Evolutionary conservation across 2,113 vertebrate genomes (phyloP).

Genomic region (Mystacornis crossleyi): DNA sequence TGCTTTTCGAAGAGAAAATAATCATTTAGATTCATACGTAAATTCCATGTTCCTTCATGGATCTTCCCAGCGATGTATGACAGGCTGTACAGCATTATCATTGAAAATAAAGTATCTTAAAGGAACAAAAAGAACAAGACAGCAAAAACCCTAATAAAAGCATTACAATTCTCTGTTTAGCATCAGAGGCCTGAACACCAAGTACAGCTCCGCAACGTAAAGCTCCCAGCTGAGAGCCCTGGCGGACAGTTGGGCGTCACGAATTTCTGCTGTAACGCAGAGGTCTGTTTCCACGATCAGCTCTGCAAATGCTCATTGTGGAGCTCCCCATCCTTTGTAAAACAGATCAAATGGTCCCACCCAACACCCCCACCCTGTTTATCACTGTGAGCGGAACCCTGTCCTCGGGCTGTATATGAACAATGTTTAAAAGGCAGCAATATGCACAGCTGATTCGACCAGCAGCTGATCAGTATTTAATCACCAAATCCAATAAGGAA

Average conservation of each 20-base stretch:
- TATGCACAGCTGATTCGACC: slow-evolving; percentile 18
- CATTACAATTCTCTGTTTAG: not conserved
- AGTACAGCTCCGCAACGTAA: not conserved
- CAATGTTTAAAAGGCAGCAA: slow-evolving; percentile 42
- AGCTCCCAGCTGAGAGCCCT: not conserved
- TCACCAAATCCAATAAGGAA: slow-evolving; percentile 63
- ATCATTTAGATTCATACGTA: not conserved
- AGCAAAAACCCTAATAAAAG: not conserved
- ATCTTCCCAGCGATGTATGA: not conserved
- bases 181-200: not conserved
- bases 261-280: not conserved
- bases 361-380: not conserved
- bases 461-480: slow-evolving; percentile 63
- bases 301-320: slow-evolving; percentile 23
- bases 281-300: not conserved
- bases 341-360: slow-evolving; percentile 27
- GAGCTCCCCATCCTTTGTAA: slow-evolving; percentile 14
- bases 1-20: not conserved
- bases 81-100: not conserved
- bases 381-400: not conserved
- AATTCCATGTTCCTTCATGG: not conserved
- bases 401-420: slow-evolving; percentile 4
- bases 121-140: not conserved
- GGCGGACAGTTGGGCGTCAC: not conserved
- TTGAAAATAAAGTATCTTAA: not conserved